A percentile compares a stretch with the other conserved stretches of the same genome.
phyloP scores from a whole-genome alignment of 2,888 invertebrate genomes.

The Pollenia angustigena region DNA sequence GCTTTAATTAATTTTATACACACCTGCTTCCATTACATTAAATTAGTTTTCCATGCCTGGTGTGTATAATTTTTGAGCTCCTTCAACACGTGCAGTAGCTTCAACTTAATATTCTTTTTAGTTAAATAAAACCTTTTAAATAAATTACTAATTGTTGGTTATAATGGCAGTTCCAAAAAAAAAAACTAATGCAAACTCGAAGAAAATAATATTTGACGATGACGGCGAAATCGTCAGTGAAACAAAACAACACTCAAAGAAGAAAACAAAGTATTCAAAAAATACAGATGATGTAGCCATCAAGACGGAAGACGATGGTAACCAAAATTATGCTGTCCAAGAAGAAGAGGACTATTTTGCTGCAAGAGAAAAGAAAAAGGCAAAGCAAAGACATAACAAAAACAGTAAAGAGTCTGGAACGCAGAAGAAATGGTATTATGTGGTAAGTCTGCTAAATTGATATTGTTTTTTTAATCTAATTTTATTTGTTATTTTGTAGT shows the following conservation, averaged over 20 bases:
- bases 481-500: slow-evolving; percentile 74
- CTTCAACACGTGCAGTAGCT: slow-evolving; percentile 22
- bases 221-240: slow-evolving; percentile 76
- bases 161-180: slow-evolving; percentile 51
- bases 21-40: too few species aligned
- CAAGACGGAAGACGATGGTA: slow-evolving; percentile 68
- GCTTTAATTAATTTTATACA: too few species aligned
- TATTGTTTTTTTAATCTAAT: neutral
- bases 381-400: neutral
- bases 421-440: slow-evolving; percentile 82
- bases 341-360: slow-evolving; percentile 76
- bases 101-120: too few species aligned
- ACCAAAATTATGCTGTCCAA: slow-evolving; percentile 8
- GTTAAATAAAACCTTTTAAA: neutral
- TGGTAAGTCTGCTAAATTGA: slow-evolving; percentile 77
- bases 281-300: slow-evolving; percentile 40
- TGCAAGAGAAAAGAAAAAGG: slow-evolving; percentile 73
- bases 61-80: too few species aligned
- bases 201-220: slow-evolving; percentile 81
- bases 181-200: slow-evolving; percentile 71
- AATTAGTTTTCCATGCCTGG: too few species aligned
- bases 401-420: slow-evolving; percentile 74
- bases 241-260: slow-evolving; percentile 70
- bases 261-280: slow-evolving; percentile 40
- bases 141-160: neutral